Conservation (phyloP, 2,888 invertebrate genomes). For the Lordiphosa fenestrarum region DNA sequence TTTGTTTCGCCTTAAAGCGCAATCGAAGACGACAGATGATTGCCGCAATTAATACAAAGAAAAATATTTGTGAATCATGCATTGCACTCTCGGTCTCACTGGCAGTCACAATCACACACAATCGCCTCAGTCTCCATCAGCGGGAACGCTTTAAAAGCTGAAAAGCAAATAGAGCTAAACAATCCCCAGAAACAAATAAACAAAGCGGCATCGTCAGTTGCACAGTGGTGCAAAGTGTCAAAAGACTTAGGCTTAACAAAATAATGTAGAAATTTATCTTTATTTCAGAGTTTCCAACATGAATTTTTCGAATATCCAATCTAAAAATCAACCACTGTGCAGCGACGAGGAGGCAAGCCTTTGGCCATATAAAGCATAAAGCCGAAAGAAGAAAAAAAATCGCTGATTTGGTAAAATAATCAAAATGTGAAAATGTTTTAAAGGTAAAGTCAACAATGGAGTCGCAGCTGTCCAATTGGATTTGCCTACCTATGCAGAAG, state of each 20-base stretch:
- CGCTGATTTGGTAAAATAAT: slow-evolving; percentile 47
- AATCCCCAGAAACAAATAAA: slow-evolving; percentile 40
- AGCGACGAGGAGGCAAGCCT: slow-evolving; percentile 39
- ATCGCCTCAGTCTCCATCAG: background rate
- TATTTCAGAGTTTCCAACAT: too few relatives aligned
- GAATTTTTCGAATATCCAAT: too few relatives aligned
- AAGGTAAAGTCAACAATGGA: slow-evolving; percentile 57
- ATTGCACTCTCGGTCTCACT: slow-evolving; percentile 17
- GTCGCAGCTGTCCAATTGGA: slow-evolving; percentile 56
- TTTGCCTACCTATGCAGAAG: slow-evolving; percentile 71
- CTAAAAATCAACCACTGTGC: background rate
- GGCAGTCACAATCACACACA: background rate
- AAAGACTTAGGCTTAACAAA: too few relatives aligned
- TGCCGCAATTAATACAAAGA: slow-evolving; percentile 44
- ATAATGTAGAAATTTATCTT: too few relatives aligned
- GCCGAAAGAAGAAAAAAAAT: slow-evolving; percentile 33
- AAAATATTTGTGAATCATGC: slow-evolving; percentile 47
- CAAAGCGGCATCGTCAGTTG: slow-evolving; percentile 20
- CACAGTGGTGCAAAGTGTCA: too few relatives aligned
- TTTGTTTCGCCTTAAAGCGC: slow-evolving; percentile 1
- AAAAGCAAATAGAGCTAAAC: slow-evolving; percentile 63
- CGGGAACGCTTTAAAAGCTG: slow-evolving; percentile 31
- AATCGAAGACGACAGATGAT: slow-evolving; percentile 22
- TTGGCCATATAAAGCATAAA: slow-evolving; percentile 49
- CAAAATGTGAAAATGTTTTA: slow-evolving; percentile 47